phyloP scores from a whole-genome alignment of 2,888 invertebrate species.

The Ptilodon capucinus region DNA sequence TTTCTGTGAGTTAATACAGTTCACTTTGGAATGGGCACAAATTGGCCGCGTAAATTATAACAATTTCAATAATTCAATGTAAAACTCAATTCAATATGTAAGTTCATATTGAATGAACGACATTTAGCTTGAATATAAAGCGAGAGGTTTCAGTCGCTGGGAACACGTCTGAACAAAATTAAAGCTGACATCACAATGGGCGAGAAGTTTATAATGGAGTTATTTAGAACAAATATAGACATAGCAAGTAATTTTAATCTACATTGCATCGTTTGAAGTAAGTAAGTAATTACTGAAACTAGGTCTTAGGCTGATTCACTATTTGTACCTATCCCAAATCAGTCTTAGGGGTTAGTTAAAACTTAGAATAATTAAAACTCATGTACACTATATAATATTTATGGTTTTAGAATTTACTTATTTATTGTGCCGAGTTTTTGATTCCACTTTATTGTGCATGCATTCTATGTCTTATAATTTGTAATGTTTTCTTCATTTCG shows the following conservation, averaged over 20 bases:
- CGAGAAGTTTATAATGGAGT: slow-evolving; percentile 11
- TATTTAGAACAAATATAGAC: slow-evolving; percentile 31
- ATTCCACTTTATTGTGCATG: slow-evolving; percentile 9
- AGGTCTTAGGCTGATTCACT: slow-evolving; percentile 30
- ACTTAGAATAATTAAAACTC: too few relatives aligned
- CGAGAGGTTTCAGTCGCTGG: background rate
- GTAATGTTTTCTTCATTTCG: too few relatives aligned
- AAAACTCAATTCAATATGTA: background rate
- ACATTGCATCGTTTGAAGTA: slow-evolving; percentile 26
- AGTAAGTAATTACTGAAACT: slow-evolving; percentile 33
- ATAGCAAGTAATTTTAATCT: slow-evolving; percentile 21
- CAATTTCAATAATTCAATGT: too few relatives aligned
- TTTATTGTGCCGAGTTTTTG: too few relatives aligned
- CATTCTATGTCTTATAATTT: background rate
- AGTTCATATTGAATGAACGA: background rate
- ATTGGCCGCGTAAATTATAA: too few relatives aligned
- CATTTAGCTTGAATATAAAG: background rate
- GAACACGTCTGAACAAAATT: background rate
- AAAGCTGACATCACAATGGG: background rate
- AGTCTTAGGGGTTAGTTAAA: too few relatives aligned
- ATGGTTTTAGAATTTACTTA: too few relatives aligned
- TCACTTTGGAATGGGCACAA: too few relatives aligned
- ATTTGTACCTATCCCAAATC: too few relatives aligned
- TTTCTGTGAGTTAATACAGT: too few relatives aligned
- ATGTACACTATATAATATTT: too few relatives aligned